Percentiles rank a stretch among this genome's conserved stretches.
Evolutionary conservation across 2,113 vertebrate genomes (phyloP).

Genomic region (Tragelaphus scriptus): DNA sequence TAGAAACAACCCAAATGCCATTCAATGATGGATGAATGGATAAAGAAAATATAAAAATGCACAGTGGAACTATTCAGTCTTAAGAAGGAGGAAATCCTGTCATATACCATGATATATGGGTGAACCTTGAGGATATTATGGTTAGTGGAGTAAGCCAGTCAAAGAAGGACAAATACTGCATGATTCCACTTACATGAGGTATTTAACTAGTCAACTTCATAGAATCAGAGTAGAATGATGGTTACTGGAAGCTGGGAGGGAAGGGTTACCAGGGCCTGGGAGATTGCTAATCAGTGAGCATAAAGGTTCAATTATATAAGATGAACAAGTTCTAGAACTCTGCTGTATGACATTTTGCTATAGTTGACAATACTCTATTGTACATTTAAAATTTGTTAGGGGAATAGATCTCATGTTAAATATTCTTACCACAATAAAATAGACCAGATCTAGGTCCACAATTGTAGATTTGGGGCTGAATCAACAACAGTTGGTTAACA

Average conservation of each 20-base stretch:
- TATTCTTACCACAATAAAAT: background rate
- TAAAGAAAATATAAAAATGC: background rate
- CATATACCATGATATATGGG: background rate
- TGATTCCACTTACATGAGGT: background rate
- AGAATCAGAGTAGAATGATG: background rate
- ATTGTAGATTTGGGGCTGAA: background rate
- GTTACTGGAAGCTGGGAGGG: background rate
- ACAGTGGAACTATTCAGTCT: background rate
- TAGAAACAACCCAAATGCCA: background rate
- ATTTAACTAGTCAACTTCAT: background rate
- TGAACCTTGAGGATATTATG: background rate
- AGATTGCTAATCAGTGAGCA: background rate
- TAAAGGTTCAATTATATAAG: background rate
- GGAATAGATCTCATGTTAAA: background rate
- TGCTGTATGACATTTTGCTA: background rate
- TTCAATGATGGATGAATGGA: background rate
- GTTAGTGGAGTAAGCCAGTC: background rate
- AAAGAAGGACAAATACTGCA: background rate
- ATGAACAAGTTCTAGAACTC: background rate
- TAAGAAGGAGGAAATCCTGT: background rate
- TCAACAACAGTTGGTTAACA: background rate
- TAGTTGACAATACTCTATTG: background rate
- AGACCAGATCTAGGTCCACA: background rate
- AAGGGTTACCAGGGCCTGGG: background rate
- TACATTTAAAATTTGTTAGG: background rate